A percentile compares a stretch with the other conserved stretches of the same genome.
These are phyloP conservation scores for Cephus nigrinus DNA, from an alignment of 2,888 invertebrate species.

Conservation along the genomic window DNA sequence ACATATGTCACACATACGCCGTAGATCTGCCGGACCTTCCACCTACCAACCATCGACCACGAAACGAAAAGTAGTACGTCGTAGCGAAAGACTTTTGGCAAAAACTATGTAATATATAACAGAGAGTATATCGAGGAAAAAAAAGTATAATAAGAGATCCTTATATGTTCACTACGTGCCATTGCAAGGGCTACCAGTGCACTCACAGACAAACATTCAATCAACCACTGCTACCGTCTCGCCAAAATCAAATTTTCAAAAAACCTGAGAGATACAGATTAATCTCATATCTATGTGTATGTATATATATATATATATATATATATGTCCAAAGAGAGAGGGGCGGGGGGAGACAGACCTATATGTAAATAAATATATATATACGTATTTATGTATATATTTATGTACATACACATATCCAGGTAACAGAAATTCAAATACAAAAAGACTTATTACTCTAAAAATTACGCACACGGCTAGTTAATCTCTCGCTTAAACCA, in stretches of 20 bases:
- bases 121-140: conserved; percentile 13
- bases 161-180: conserved; percentile 52
- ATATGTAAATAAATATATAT: conserved; percentile 24
- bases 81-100: conserved; percentile 6
- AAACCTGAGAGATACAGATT: background rate
- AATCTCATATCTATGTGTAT: background rate
- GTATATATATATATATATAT: background rate
- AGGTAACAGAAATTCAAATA: conserved; percentile 10
- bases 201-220: conserved; percentile 67
- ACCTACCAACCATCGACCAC: conserved; percentile 55
- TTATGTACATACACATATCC: conserved; percentile 15
- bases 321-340: background rate
- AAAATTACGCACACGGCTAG: conserved; percentile 40
- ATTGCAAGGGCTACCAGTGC: conserved; percentile 60
- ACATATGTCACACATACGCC: conserved; percentile 58
- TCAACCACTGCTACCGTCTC: conserved; percentile 56
- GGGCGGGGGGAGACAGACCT: background rate
- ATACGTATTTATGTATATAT: conserved; percentile 23
- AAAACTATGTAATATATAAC: conserved; percentile 12
- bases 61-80: conserved; percentile 26
- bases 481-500: conserved; percentile 44
- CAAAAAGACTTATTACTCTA: conserved; percentile 13
- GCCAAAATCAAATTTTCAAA: conserved; percentile 17
- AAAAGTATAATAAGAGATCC: conserved; percentile 19
- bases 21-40: conserved; percentile 60